phyloP scores from a whole-genome alignment of 1,140 invertebrate species.

The Episyrphus balteatus region DNA sequence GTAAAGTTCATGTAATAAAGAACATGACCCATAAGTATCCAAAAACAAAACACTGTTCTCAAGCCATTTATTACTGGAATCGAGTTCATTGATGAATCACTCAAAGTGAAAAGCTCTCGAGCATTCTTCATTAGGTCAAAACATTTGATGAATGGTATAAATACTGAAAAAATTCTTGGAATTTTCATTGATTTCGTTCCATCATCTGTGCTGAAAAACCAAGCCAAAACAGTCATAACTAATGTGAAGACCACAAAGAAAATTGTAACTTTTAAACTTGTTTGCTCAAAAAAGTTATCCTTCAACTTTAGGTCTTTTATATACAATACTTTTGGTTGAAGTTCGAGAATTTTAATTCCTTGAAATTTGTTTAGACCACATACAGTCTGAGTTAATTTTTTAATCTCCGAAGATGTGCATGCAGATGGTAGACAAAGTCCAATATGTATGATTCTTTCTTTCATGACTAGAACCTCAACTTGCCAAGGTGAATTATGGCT shows the following conservation, averaged over 20 bases:
- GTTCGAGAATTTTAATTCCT: conserved; percentile 26
- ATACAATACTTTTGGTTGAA: conserved; percentile 26
- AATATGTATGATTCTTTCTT: conserved; percentile 28
- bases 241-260: conserved; percentile 16
- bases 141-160: conserved; percentile 18
- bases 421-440: conserved; percentile 29
- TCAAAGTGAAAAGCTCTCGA: conserved; percentile 12
- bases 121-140: conserved; percentile 27
- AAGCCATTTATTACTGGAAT: conserved; percentile 32
- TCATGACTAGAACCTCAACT: conserved; percentile 32
- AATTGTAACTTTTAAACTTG: conserved; percentile 22
- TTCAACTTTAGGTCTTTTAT: conserved; percentile 28
- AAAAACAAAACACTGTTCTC: conserved; percentile 27
- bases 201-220: conserved; percentile 11
- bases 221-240: conserved; percentile 21
- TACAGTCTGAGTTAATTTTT: conserved; percentile 20
- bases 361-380: conserved; percentile 14
- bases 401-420: conserved; percentile 22
- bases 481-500: conserved; percentile 32
- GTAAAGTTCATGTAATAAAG: conserved; percentile 34
- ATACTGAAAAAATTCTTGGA: too few relatives aligned
- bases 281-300: conserved; percentile 18
- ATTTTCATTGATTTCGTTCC: too few relatives aligned
- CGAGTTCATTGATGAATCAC: conserved; percentile 11
- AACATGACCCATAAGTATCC: conserved; percentile 29